Evolutionary conservation across 2,888 invertebrate genomes (phyloP).

Genomic region (Amphipoea lucens): DNA sequence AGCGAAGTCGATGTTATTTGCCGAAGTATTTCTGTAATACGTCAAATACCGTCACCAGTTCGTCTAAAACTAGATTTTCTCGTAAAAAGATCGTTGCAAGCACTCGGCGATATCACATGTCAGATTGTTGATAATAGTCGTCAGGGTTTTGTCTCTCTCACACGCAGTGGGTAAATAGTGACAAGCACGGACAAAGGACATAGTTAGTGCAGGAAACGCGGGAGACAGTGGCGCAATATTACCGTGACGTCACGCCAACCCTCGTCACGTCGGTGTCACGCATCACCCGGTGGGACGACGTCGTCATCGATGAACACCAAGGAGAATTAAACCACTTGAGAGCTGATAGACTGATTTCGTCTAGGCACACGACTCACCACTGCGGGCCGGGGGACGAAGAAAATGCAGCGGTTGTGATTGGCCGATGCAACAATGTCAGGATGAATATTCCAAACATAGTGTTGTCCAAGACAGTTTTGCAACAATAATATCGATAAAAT

Average conservation of each 20-base stretch:
- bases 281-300: conserved; percentile 28
- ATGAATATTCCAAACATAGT: too few species aligned
- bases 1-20: conserved; percentile 13
- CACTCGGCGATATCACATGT: not conserved
- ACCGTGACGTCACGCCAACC: conserved; percentile 23
- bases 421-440: too few species aligned
- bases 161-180: not conserved
- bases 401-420: too few species aligned
- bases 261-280: conserved; percentile 49
- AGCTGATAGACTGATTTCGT: too few species aligned
- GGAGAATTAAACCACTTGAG: too few species aligned
- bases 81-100: conserved; percentile 17
- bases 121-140: conserved; percentile 19
- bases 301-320: not conserved
- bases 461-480: too few species aligned
- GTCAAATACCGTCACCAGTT: conserved; percentile 24
- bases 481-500: too few species aligned
- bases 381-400: too few species aligned
- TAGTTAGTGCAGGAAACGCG: conserved; percentile 38
- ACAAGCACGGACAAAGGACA: conserved; percentile 30
- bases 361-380: too few species aligned
- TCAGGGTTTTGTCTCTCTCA: conserved; percentile 11
- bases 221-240: conserved; percentile 37
- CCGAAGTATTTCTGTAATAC: conserved; percentile 11
- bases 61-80: conserved; percentile 6